Base-by-base conservation (phyloP, 2,797 vertebrate species). In the Pseudomugil gertrudae region DNA sequence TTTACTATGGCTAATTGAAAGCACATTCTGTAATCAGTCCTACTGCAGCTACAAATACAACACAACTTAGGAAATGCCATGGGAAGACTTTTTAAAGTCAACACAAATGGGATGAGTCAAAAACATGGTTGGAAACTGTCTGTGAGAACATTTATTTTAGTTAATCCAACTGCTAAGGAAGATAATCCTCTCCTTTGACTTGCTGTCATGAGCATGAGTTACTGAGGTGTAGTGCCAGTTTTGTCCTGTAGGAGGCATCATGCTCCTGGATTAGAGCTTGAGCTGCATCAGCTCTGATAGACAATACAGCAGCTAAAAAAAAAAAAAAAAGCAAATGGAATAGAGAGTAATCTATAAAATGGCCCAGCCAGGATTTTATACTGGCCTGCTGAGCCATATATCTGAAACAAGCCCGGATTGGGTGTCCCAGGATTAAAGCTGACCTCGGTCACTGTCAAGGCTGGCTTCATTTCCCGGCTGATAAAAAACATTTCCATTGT, bases 161-260 rank as follows among this genome's bases (percentile, higher is more conserved):
- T 80, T 85, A 85, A 85, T 87, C 85, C 73, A 32, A 5, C 8
- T 35, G 69, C 5, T 62, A 58, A 77, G 61, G 54, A 57, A 78
- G 55, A 70, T 86, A 85, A 87, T 85, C 80, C 72, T 66, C 52
- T 55, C 64, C 21, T 56, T 78, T 64, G n/a, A 53, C 64, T 47
- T 65, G 29, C 47, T 47, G 48, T 57, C 63, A 15, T 33, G 29
- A 36, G 10, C 7, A n/a, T 5, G 47, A 23, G 0, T n/a, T 40
- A 6, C 11, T 3, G 2, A 7, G 14, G 0, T 58, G 87, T 11
- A 30, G 1, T 48, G 5, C 71, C 48, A 0, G 0, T 2, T 57
- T 63, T 60, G 1, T 62, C 90, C 91, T 65, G 69, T 8, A 74
- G 92, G 77, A 87, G 88, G 86, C 93, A 90, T 91, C 93, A 78